Evolutionary conservation across 2,888 invertebrate genomes (phyloP).

Genomic region (Himalopsyche japonica): DNA sequence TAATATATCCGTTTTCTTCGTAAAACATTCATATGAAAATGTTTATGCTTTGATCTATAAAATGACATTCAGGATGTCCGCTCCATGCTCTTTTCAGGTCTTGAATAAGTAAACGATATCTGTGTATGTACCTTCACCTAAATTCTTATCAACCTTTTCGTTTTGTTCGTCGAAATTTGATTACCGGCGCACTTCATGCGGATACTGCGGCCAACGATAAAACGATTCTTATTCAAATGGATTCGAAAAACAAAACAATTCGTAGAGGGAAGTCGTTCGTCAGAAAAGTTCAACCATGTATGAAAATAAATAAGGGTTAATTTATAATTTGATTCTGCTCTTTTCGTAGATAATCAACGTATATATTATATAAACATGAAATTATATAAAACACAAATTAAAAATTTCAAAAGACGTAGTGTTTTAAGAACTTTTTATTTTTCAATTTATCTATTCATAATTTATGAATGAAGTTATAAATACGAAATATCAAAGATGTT

Average conservation of each 20-base stretch:
- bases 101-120: not conserved
- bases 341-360: too few species aligned
- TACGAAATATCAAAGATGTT: too few species aligned
- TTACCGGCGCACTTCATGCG: not conserved
- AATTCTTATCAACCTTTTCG: not conserved
- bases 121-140: not conserved
- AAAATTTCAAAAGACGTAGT: too few species aligned
- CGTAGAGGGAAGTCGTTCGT: not conserved
- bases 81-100: not conserved
- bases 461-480: too few species aligned
- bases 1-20: not conserved
- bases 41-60: not conserved
- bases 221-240: not conserved
- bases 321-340: too few species aligned
- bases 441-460: too few species aligned
- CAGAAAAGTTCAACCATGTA: not conserved
- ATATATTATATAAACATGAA: too few species aligned
- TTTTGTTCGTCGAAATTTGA: not conserved
- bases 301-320: too few species aligned
- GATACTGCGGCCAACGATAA: not conserved
- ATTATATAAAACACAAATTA: too few species aligned
- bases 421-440: too few species aligned
- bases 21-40: not conserved
- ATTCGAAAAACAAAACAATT: not conserved
- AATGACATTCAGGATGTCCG: not conserved